Evolutionary conservation across 2,113 vertebrate species (phyloP), one percentile per base, ranked within the genome.

Genomic region (Oplegnathus fasciatus): DNA sequence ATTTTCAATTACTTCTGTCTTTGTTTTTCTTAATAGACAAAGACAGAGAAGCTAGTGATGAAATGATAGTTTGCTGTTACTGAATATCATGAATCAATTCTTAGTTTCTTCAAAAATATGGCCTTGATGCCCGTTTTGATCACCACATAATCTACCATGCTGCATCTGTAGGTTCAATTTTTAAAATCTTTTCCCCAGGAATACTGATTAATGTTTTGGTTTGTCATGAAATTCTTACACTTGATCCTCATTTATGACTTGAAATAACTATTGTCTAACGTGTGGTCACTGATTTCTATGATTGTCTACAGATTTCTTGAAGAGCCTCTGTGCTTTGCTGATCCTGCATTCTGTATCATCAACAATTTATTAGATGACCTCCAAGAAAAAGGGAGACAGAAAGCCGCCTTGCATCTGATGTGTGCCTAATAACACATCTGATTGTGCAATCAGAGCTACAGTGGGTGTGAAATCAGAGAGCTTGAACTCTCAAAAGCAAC

Each of bases 381-480:
- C 78, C 24, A 50, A 42, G 34, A 71, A 62, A 75, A 58, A 44
- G 17, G 24, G 22, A 54, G 34, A 78, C 24, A 40, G 46, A 57
- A 80, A 42, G 75, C 46, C 9, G n/a, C 20, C 48, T 76, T 69
- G 26, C 8, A 66, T 76, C 24, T 61, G 69, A 84, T 73, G 50
- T 62, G 52, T 17, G n/a, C 32, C 68, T 81, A 75, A 82, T 86
- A 77, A 82, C 50, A 75, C 77, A 55, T 61, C 28, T 52, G 60
- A 82, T 46, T 77, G 65, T 60, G 71, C 42, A 83, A 83, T 85
- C 81, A 88, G 74, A 78, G 30, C 34, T 65, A n/a, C 26, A 69
- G 87, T 20, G 54, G 48, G 70, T 66, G 55, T 40, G 64, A 84
- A 78, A 73, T 79, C 42, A 52, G 20, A 64, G 26, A 78, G 70